Evolutionary conservation across 2,113 vertebrate genomes (phyloP).

Genomic region (Pseudopipra pipra): DNA sequence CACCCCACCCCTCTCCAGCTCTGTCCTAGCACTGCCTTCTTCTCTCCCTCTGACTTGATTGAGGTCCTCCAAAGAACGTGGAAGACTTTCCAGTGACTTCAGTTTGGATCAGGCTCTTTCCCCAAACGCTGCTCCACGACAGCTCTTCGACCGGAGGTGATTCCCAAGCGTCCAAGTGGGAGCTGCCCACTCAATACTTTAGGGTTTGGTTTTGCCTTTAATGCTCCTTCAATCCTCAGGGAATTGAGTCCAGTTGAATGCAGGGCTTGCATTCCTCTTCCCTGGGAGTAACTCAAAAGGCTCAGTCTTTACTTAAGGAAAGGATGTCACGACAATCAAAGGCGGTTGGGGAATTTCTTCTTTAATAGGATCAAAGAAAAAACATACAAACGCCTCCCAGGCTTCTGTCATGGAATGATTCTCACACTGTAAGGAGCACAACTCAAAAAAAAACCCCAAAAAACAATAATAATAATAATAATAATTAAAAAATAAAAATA

Average conservation of each 20-base stretch:
- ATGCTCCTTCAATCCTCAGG: not conserved
- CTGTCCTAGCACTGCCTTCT: not conserved
- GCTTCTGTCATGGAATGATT: slow-evolving; percentile 44
- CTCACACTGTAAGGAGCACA: slow-evolving; percentile 36
- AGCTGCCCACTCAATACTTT: not conserved
- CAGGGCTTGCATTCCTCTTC: not conserved
- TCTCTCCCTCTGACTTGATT: accelerated
- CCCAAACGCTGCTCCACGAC: not conserved
- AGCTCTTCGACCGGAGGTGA: not conserved
- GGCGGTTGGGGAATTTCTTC: slow-evolving; percentile 35
- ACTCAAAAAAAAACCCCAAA: not conserved
- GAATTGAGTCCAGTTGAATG: not conserved
- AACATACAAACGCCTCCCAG: slow-evolving; percentile 39
- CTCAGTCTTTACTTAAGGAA: slow-evolving; percentile 8
- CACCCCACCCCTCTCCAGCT: not conserved
- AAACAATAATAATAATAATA: not conserved
- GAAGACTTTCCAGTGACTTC: not conserved
- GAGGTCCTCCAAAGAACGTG: not conserved
- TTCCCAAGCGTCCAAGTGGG: not conserved
- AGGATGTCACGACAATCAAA: slow-evolving; percentile 39
- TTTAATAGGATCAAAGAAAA: slow-evolving; percentile 48
- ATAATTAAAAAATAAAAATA: not conserved
- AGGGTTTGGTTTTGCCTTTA: not conserved
- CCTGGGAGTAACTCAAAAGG: not conserved
- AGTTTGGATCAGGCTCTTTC: not conserved